phyloP scores from a whole-genome alignment of 2,888 invertebrate species.

The Nomada fabriciana region DNA sequence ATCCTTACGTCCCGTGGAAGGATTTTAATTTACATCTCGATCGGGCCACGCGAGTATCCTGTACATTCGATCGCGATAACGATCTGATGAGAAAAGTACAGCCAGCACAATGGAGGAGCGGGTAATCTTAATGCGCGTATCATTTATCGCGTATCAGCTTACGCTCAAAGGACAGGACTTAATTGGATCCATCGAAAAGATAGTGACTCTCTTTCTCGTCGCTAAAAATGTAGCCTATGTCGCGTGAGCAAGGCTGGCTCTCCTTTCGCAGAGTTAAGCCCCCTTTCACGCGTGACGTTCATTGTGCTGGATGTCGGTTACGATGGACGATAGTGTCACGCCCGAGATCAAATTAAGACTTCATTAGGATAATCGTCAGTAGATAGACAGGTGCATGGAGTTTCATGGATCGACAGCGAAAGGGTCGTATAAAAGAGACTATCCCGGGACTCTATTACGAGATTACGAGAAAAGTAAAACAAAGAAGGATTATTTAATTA shows the following conservation, averaged over 20 bases:
- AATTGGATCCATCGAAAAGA: constrained; percentile 49
- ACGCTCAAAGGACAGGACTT: constrained; percentile 43
- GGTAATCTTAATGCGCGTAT: constrained; percentile 49
- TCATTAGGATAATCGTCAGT: not conserved
- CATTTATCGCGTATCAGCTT: constrained; percentile 44
- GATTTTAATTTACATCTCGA: constrained; percentile 45
- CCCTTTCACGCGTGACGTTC: constrained; percentile 9
- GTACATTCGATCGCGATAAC: constrained; percentile 20
- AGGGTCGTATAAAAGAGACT: too few species aligned
- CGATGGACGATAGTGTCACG: not conserved
- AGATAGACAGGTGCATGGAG: not conserved
- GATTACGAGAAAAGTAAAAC: not conserved
- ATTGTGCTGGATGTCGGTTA: not conserved
- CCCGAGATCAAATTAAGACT: not conserved
- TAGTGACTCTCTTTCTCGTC: constrained; percentile 24
- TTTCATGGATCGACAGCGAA: not conserved
- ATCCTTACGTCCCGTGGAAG: constrained; percentile 17
- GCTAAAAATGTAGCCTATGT: constrained; percentile 26
- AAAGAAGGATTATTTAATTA: not conserved
- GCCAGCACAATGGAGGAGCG: constrained; percentile 42
- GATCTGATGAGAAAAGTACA: constrained; percentile 48
- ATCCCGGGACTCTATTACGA: not conserved
- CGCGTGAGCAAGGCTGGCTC: not conserved
- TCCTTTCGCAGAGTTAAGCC: not conserved
- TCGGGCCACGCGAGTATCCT: constrained; percentile 10